Evolutionary conservation across 1,140 invertebrate genomes (phyloP).

Genomic region (Drosophila sproati): DNA sequence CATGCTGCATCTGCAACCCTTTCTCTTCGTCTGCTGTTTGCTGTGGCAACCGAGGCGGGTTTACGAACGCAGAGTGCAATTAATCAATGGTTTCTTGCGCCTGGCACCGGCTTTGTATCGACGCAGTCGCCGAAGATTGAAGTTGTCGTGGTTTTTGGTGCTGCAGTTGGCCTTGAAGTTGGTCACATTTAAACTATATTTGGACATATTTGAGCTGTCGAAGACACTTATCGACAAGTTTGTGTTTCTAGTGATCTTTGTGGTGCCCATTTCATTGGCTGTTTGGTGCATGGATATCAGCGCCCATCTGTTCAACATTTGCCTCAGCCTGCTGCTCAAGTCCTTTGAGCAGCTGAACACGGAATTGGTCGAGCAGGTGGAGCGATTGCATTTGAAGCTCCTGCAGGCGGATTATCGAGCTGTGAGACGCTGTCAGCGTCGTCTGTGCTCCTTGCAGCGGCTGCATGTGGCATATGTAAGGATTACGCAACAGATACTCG

Average conservation of each 20-base stretch:
- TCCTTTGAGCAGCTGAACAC: slow-evolving; percentile 50
- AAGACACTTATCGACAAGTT: not conserved
- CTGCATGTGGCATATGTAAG: slow-evolving; percentile 37
- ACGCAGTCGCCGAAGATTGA: slow-evolving; percentile 21
- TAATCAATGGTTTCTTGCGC: slow-evolving; percentile 46
- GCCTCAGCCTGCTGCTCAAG: slow-evolving; percentile 31
- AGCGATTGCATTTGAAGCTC: slow-evolving; percentile 31
- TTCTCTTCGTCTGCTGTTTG: slow-evolving; percentile 48
- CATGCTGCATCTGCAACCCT: slow-evolving; percentile 51
- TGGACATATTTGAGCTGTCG: not conserved
- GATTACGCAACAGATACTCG: slow-evolving; percentile 44
- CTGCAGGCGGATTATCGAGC: slow-evolving; percentile 33
- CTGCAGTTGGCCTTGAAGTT: slow-evolving; percentile 44
- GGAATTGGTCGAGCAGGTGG: slow-evolving; percentile 25
- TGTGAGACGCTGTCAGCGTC: slow-evolving; percentile 28
- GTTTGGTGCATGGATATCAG: slow-evolving; percentile 56
- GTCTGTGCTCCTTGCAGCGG: slow-evolving; percentile 29
- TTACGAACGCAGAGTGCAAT: slow-evolving; percentile 12
- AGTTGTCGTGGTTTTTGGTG: slow-evolving; percentile 45
- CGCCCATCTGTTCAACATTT: slow-evolving; percentile 44
- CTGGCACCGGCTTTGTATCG: slow-evolving; percentile 42
- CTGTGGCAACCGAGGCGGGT: slow-evolving; percentile 38
- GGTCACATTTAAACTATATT: slow-evolving; percentile 37
- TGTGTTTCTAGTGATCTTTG: slow-evolving; percentile 4
- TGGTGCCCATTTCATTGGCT: slow-evolving; percentile 36